Conservation (phyloP, 2,888 invertebrate genomes). For the Platycheirus rosarum region DNA sequence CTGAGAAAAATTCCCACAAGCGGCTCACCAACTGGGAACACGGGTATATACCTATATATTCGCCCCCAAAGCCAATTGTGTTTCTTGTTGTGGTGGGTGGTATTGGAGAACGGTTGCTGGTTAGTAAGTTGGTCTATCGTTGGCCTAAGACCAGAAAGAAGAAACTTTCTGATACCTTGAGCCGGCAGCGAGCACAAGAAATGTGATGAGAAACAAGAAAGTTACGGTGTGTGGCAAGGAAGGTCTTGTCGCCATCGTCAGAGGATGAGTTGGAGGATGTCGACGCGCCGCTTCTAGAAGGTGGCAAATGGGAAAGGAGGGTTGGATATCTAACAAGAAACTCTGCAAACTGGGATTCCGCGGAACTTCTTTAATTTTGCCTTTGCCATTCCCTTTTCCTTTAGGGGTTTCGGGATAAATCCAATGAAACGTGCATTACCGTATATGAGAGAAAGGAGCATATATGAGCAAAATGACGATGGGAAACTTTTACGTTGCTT, state of each 20-base stretch:
- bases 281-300: too few relatives aligned
- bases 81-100: slow-evolving; percentile 21
- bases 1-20: slow-evolving; percentile 48
- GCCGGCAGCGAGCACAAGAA: slow-evolving; percentile 57
- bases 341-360: slow-evolving; percentile 57
- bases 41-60: slow-evolving; percentile 12
- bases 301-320: too few relatives aligned
- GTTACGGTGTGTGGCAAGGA: not conserved
- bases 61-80: slow-evolving; percentile 49
- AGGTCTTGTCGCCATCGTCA: slow-evolving; percentile 28
- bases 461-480: slow-evolving; percentile 40
- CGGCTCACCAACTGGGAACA: slow-evolving; percentile 50
- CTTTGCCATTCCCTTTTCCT: slow-evolving; percentile 18
- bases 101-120: slow-evolving; percentile 12
- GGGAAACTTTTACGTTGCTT: slow-evolving; percentile 39
- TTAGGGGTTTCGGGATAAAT: slow-evolving; percentile 8
- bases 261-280: not conserved
- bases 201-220: slow-evolving; percentile 37
- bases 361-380: slow-evolving; percentile 64
- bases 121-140: slow-evolving; percentile 63
- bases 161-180: slow-evolving; percentile 66
- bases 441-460: slow-evolving; percentile 3
- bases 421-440: not conserved
- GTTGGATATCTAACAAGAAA: too few relatives aligned
- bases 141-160: slow-evolving; percentile 39